Evolutionary conservation across 2,797 vertebrate genomes (phyloP), one percentile per base, ranked within the genome.

Genomic region (Gallinago stenura): DNA sequence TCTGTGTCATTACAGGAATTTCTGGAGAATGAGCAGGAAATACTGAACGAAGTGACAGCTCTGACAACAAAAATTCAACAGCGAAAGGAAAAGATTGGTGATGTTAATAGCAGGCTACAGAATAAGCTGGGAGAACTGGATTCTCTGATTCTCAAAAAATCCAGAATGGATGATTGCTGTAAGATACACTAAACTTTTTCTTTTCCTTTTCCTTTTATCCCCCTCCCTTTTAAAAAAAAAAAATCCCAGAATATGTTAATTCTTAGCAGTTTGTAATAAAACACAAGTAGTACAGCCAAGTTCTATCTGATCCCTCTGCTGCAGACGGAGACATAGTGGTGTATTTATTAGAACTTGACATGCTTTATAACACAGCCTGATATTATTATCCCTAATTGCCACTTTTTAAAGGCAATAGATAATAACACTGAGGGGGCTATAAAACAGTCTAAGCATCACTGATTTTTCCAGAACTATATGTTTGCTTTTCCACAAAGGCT

Each of bases 101-200:
- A 6, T 43, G 93, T 98, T 54, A 94, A 85, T 12, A 64, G 28
- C 28, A 97, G 94, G 65, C 86, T 98, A 18, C 85, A 94, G 48
- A 68, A 88, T 15, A 88, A 95, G 37, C 71, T 97, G 31, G 66
- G 92, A 43, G 94, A 88, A 31, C 57, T 98, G 71, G 48, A 16
- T 33, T 62, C 14, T 62, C 60, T 86, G 26, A 1, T 46, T 69
- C 64, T 39, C 37, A 73, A 43, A 71, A 88, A 56, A 60, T 39
- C 31, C 48, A 65, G 31, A 57, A 43, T 57, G 66, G 54, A 41
- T 35, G 25, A 51, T 33, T 8, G 31, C 11, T 39, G 25, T 57
- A 66, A 94, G 30, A 66, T 4, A 39, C 1, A 37, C 6, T 12
- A 24, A 39, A 43, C 7, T 33, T 70, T 43, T 56, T 54, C 10